These are phyloP conservation scores for Pyrocephalus nanus DNA, from an alignment of 2,797 vertebrate genomes.

Conservation along the genomic window DNA sequence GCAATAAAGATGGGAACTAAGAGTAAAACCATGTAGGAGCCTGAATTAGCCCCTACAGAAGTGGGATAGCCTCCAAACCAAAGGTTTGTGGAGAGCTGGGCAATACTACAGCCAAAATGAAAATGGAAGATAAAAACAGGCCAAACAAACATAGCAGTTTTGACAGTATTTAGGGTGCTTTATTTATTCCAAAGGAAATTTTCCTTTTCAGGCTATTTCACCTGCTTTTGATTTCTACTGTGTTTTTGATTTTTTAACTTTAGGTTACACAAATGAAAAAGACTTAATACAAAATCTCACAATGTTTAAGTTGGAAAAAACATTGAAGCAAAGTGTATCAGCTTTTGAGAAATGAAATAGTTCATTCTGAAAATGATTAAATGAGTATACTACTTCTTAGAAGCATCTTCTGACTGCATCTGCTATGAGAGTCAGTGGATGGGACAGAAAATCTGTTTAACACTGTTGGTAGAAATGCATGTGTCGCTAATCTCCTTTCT, in stretches of 20 bases:
- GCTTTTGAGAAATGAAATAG: neutral
- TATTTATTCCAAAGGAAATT: neutral
- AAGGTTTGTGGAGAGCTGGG: neutral
- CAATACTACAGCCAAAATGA: neutral
- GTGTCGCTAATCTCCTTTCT: neutral
- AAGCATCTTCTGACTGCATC: neutral
- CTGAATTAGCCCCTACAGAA: neutral
- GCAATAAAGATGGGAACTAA: neutral
- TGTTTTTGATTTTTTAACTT: neutral
- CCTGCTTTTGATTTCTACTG: neutral
- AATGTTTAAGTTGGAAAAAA: neutral
- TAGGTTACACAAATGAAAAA: neutral
- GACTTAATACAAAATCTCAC: neutral
- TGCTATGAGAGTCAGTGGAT: neutral
- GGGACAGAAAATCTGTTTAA: slow-evolving; percentile 9
- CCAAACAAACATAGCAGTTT: neutral
- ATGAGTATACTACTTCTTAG: neutral
- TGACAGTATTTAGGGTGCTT: neutral
- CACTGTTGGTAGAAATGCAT: neutral
- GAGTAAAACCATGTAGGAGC: neutral
- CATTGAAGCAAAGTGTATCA: neutral
- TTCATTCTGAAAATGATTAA: neutral
- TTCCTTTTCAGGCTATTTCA: neutral
- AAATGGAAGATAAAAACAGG: neutral
- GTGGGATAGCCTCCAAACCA: neutral